phyloP scores from a whole-genome alignment of 2,113 vertebrate genomes.

The Neodon shergylaensis region DNA sequence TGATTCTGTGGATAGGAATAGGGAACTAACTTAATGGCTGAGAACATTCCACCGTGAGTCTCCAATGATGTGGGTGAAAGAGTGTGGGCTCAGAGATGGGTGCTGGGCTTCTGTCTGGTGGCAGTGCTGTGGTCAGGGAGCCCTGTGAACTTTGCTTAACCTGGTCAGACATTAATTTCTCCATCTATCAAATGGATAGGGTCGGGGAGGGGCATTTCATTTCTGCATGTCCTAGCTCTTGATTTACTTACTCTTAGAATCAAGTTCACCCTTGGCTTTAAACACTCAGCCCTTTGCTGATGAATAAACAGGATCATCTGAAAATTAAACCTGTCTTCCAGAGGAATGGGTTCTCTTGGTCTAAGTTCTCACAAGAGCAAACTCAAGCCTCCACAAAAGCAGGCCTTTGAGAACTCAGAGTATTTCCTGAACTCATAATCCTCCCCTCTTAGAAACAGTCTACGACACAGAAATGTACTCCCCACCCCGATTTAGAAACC shows the following conservation, averaged over 20 bases:
- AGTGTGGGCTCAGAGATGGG: background rate
- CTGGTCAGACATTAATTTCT: constrained; percentile 46
- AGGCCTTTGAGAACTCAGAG: constrained; percentile 71
- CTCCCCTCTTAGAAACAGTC: constrained; percentile 27
- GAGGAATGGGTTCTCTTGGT: constrained; percentile 59
- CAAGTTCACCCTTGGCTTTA: constrained; percentile 29
- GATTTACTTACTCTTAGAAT: constrained; percentile 38
- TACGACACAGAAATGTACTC: constrained; percentile 20
- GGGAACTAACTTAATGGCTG: background rate
- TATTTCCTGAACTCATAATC: constrained; percentile 68
- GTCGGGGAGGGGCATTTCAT: background rate
- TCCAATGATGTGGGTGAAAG: background rate
- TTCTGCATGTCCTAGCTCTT: background rate
- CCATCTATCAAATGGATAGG: constrained; percentile 15
- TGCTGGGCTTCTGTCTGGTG: background rate
- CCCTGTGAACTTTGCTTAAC: background rate
- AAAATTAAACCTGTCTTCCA: constrained; percentile 42
- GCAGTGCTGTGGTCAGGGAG: background rate
- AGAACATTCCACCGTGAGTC: constrained; percentile 16
- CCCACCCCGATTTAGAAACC: constrained; percentile 18
- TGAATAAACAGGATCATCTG: constrained; percentile 45
- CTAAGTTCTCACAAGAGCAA: constrained; percentile 55
- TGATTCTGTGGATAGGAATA: background rate
- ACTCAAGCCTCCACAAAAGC: constrained; percentile 25
- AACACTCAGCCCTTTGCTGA: constrained; percentile 36